phyloP scores from a whole-genome alignment of 2,888 invertebrate genomes.

The Copidosoma aretas region DNA sequence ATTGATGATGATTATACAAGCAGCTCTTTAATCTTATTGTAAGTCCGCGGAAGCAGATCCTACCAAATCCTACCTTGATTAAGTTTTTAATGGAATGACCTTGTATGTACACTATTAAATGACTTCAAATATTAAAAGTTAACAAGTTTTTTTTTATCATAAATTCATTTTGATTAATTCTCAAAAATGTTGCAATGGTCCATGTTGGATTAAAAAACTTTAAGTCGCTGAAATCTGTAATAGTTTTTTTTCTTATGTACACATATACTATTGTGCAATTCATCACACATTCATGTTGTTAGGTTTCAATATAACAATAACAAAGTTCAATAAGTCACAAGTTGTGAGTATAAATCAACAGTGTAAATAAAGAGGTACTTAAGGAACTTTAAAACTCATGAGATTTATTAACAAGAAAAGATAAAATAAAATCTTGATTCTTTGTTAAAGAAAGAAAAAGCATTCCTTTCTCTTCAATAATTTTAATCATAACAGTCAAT shows the following conservation, averaged over 20 bases:
- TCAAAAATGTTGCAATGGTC: slow-evolving; percentile 52
- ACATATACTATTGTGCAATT: slow-evolving; percentile 26
- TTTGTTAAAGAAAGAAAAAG: not conserved
- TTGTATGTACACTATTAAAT: slow-evolving; percentile 52
- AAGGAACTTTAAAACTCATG: not conserved
- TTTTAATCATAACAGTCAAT: slow-evolving; percentile 1
- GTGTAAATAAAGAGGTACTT: not conserved
- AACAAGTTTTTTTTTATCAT: slow-evolving; percentile 50
- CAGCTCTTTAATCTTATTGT: slow-evolving; percentile 44
- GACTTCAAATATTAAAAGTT: slow-evolving; percentile 46
- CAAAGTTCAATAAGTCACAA: slow-evolving; percentile 18
- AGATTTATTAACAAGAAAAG: not conserved
- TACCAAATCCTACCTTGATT: slow-evolving; percentile 32
- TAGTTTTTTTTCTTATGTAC: slow-evolving; percentile 25
- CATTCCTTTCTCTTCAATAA: not conserved
- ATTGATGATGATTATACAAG: slow-evolving; percentile 52
- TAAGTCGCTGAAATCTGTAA: slow-evolving; percentile 30
- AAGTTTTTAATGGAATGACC: slow-evolving; percentile 43
- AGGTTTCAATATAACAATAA: slow-evolving; percentile 20
- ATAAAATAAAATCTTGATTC: too few species aligned
- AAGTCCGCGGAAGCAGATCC: slow-evolving; percentile 32
- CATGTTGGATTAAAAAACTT: slow-evolving; percentile 51
- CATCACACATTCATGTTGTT: slow-evolving; percentile 27
- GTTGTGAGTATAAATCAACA: not conserved
- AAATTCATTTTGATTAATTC: slow-evolving; percentile 49